Conservation (phyloP, 2,797 vertebrate species). For the Prionace glauca region DNA sequence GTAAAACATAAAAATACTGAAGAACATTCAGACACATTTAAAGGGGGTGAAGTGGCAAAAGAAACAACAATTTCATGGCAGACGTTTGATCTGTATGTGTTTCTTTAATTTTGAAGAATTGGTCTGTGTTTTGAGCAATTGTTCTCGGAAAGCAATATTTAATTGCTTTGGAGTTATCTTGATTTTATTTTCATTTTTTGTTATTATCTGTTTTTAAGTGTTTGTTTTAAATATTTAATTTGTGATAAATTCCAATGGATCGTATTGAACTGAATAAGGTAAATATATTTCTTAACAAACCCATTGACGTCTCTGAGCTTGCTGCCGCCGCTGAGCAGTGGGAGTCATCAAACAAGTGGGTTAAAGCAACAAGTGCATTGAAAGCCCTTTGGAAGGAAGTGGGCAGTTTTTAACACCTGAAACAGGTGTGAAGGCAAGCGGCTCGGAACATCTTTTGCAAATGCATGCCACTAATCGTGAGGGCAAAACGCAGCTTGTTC, state of each 20-base stretch:
- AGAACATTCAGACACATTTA: neutral
- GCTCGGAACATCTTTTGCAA: neutral
- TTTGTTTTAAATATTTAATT: slow-evolving; percentile 8
- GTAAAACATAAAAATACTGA: neutral
- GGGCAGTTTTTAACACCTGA: neutral
- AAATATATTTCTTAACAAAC: slow-evolving; percentile 9
- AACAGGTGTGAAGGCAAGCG: neutral
- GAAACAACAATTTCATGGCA: too few relatives aligned
- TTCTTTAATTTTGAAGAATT: neutral
- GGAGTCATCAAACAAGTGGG: neutral
- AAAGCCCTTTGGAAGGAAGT: neutral
- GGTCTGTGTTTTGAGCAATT: neutral
- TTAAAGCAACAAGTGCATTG: neutral
- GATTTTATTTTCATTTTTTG: neutral
- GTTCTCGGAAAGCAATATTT: neutral
- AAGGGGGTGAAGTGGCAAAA: neutral
- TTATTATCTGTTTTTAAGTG: slow-evolving; percentile 14
- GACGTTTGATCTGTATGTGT: neutral
- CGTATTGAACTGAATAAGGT: neutral
- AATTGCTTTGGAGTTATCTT: neutral
- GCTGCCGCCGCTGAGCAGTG: too few relatives aligned
- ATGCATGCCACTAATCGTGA: neutral
- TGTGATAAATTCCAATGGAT: neutral
- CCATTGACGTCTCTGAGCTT: neutral
- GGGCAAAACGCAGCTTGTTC: neutral